Base-by-base conservation (phyloP, 2,113 vertebrate species). In the Haemorhous mexicanus region DNA sequence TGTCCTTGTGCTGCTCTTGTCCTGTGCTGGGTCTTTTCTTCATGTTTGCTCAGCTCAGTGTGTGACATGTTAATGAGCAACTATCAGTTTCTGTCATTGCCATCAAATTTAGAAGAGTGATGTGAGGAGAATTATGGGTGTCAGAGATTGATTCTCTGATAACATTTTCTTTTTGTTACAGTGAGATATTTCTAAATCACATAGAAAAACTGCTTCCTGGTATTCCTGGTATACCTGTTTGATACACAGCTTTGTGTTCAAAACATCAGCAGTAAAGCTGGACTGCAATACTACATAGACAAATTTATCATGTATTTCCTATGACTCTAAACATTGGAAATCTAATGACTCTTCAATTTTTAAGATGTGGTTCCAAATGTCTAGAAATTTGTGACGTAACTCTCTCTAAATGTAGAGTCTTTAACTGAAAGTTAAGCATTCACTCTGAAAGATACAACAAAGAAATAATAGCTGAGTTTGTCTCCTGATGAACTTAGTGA, bases 381-480 rank as follows among this genome's bases (percentile, higher is more conserved):
- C 55, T 55, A 46, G 47, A 32, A 82, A 46, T 30, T 79, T 2
- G 3, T 37, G 35, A 24, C 13, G 56, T 67, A 94, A 39, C 50
- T 91, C n/a, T 47, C 8, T 74, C 22, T 67, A 80, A 89, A 89
- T 79, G 44, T 24, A 79, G 50, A 91, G 19, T 80, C 58, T 66
- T 77, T 53, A 35, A 50, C 10, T 69, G 62, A 82, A 87, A 94
- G 94, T 76, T 53, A 77, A 47, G 39, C 43, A 63, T 50, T 80
- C 43, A 22, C 27, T 90, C 50, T 90, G 79, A 95, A 91, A 67
- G 82, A 35, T 24, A 4, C 67, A 90, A 85, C 55, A 83, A 81
- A 86, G 72, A 90, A 94, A 86, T 87, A 84, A 93, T 52, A 80
- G 52, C 63, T 83, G 46, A 56, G 55, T 94, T 91, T 86, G 24